phyloP scores from a whole-genome alignment of 2,113 vertebrate genomes.

The pig (Sus scrofa) region T2T-Sscrofa CM000812.6:241499001-241499500 shows the following conservation, averaged over 20 bases:
- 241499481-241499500: background rate
- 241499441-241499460: slow-evolving; percentile 44
- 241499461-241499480: background rate
- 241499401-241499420: background rate
- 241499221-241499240: background rate
- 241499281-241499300: background rate
- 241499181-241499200: background rate
- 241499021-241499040: background rate
- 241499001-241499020: background rate
- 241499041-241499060: no score
- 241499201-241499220: background rate
- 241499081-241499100: background rate
- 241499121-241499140: background rate
- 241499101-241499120: background rate
- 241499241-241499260: background rate
- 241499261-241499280: background rate
- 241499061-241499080: background rate
- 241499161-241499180: background rate
- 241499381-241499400: background rate
- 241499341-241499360: background rate
- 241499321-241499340: background rate
- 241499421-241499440: slow-evolving; percentile 25
- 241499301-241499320: background rate
- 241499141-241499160: background rate
- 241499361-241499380: background rate